Base-by-base conservation (phyloP, 2,797 vertebrate species). In the Borostomias antarcticus region DNA sequence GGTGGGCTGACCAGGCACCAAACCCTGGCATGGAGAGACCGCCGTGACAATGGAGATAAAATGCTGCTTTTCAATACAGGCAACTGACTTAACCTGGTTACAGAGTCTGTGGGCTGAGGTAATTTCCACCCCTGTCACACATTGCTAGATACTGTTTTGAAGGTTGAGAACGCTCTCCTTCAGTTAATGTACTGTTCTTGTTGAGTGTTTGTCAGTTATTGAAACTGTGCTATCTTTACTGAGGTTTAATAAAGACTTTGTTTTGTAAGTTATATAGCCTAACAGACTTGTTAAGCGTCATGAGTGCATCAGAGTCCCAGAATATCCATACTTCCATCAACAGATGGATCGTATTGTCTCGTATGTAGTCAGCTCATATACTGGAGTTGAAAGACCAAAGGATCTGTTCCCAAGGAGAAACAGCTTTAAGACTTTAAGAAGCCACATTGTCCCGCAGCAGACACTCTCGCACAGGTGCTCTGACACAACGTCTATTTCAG, bases 361-460 rank as follows among this genome's bases (percentile, higher is more conserved):
- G n/a, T n/a, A n/a, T n/a, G n/a, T n/a, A n/a, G n/a, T n/a, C n/a
- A n/a, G n/a, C n/a, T n/a, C n/a, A n/a, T n/a, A n/a, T n/a, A n/a
- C n/a, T n/a, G n/a, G 15, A 17, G 2, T 45, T 45, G n/a, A 45
- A 43, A 45, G 15, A 4, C 40, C 17, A n/a, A 17, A 43, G 40
- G 2, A 2, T 43, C 13, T 43, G 40, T 17, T 4, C 40, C 15
- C 0, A n/a, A 45, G 40, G n/a, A n/a, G n/a, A n/a, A n/a, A n/a
- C 4, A 45, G 40, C 40, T n/a, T 45, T 15, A 6, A 45, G n/a
- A 45, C n/a, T 17, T n/a, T 33, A 33, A 11, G 32, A 58, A 58
- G 74, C 60, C 82, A 86, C 81, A 89, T 89, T 89, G 85, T 87
- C 81, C 82, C 81, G 68, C 78, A 85, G 85, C 82, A 88, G 83